Conservation (phyloP, 2,797 vertebrate genomes). For the Pyrocephalus nanus region DNA sequence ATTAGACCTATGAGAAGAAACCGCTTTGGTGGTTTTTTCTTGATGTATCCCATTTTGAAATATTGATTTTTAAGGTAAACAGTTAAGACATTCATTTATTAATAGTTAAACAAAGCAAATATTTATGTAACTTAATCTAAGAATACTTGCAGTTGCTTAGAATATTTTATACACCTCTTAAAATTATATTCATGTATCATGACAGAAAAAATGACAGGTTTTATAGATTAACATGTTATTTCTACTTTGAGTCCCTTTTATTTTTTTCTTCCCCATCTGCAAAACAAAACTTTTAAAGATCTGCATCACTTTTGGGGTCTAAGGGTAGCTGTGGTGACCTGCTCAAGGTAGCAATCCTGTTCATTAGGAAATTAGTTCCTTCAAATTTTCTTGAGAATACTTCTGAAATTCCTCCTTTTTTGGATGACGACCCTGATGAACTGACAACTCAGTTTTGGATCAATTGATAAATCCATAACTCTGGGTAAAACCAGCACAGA, state of each 20-base stretch:
- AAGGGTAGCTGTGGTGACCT: not conserved
- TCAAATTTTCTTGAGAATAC: not conserved
- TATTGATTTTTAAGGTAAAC: not conserved
- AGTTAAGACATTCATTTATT: not conserved
- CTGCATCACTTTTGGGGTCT: not conserved
- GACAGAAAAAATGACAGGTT: not conserved
- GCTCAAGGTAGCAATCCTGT: not conserved
- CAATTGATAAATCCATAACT: rapidly evolving
- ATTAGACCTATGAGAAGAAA: not conserved
- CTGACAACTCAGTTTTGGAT: not conserved
- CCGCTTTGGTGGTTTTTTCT: not conserved
- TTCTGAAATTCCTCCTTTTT: not conserved
- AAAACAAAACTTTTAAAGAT: not conserved
- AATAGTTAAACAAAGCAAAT: not conserved
- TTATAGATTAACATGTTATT: not conserved
- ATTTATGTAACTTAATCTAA: not conserved
- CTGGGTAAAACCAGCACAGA: not conserved
- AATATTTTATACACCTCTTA: not conserved
- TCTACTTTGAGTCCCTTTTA: rapidly evolving
- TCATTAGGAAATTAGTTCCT: not conserved
- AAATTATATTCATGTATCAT: not conserved
- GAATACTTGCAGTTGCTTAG: not conserved
- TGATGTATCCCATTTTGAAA: not conserved
- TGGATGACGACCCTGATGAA: not conserved
- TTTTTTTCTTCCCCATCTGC: too few relatives aligned